A percentile compares a stretch with the other conserved stretches of the same genome.
Evolutionary conservation across 1,140 invertebrate species (phyloP).

Genomic region (Hyles vespertilio): DNA sequence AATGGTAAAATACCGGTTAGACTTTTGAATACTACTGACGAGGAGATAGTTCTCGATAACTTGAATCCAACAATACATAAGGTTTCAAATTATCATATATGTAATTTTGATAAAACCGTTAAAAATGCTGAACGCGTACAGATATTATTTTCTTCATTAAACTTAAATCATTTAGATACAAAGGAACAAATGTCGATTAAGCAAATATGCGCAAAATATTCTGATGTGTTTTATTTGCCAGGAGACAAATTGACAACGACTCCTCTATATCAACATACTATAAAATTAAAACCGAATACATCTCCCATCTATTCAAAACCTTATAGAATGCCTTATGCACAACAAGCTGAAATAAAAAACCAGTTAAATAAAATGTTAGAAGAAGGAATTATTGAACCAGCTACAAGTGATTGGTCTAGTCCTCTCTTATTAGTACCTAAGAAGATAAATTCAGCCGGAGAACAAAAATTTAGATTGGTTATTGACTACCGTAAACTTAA

Average conservation of each 20-base stretch:
- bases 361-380: constrained; percentile 21
- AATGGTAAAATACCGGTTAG: constrained; percentile 17
- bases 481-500: too few relatives aligned
- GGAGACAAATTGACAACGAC: constrained; percentile 27
- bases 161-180: constrained; percentile 20
- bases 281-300: constrained; percentile 21
- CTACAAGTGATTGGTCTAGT: constrained; percentile 13
- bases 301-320: constrained; percentile 1
- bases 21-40: constrained; percentile 25
- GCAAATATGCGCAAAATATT: constrained; percentile 37
- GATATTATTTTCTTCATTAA: constrained; percentile 15
- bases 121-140: constrained; percentile 5
- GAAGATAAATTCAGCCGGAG: not conserved
- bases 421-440: constrained; percentile 9
- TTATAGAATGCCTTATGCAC: not conserved
- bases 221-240: constrained; percentile 30
- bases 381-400: constrained; percentile 25
- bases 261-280: constrained; percentile 30
- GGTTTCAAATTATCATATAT: constrained; percentile 18
- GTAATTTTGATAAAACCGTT: constrained; percentile 5
- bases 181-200: constrained; percentile 12
- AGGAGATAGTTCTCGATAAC: constrained; percentile 10
- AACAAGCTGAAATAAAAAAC: constrained; percentile 16
- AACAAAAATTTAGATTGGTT: not conserved
- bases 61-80: constrained; percentile 16